These are phyloP conservation scores for Chrysaora quinquecirrha DNA, from an alignment of 30 jellyfish, hydroid and myxozoan species.

Conservation along the genomic window DNA sequence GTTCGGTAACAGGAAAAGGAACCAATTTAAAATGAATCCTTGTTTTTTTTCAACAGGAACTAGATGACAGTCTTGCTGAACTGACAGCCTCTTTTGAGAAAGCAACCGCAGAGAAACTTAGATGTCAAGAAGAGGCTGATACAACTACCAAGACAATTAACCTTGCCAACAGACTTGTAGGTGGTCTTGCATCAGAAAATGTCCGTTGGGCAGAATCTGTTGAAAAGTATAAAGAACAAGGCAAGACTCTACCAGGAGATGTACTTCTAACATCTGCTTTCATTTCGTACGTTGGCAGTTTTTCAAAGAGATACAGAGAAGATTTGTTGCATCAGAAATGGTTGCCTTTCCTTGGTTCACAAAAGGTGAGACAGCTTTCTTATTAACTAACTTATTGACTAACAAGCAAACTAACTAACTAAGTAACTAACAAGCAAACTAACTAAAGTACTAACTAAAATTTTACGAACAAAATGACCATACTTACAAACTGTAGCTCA, in stretches of 20 bases:
- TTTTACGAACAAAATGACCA: no score
- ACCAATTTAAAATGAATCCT: no score
- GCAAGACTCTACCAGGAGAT: constrained; percentile 96
- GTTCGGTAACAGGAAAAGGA: no score
- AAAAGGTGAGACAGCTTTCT: constrained; percentile 67
- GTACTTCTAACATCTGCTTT: constrained; percentile 92
- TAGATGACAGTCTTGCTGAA: constrained; percentile 97
- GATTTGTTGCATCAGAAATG: constrained; percentile 78
- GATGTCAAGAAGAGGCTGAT: constrained; percentile 99
- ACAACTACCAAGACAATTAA: constrained; percentile 92
- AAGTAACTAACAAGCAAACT: no score
- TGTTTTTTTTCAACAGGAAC: no score
- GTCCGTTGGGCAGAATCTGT: constrained; percentile 99
- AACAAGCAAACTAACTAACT: no score
- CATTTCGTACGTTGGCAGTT: constrained; percentile 97
- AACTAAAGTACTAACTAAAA: no score
- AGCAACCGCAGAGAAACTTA: constrained; percentile 94
- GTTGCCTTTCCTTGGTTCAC: constrained; percentile 82
- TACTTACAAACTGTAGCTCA: no score
- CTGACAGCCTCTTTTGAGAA: constrained; percentile 93
- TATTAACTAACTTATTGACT: no score
- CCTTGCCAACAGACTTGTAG: constrained; percentile 97
- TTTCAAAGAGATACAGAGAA: constrained; percentile 85
- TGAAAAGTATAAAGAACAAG: constrained; percentile 95
- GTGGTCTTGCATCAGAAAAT: constrained; percentile 99